Conservation (phyloP, 2,113 vertebrate species). For the Lagopus leucura region DNA sequence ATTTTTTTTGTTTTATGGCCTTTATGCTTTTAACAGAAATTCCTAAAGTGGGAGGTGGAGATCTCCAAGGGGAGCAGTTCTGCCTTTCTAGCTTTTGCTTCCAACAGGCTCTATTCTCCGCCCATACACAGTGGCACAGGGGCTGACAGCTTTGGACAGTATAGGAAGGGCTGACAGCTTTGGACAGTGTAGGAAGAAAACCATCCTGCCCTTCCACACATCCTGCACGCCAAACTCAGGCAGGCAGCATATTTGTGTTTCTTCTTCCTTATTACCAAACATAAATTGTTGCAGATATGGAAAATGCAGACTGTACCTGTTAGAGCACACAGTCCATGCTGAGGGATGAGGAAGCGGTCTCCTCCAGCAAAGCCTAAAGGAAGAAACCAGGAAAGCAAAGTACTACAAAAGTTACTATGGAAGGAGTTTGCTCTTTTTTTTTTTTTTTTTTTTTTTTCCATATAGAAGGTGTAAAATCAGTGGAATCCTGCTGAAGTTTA, state of each 20-base stretch:
- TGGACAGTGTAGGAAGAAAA: neutral
- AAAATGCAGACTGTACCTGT: neutral
- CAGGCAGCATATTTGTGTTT: accelerated
- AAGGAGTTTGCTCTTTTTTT: neutral
- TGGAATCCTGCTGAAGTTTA: neutral
- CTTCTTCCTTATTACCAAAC: neutral
- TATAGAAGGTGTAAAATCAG: neutral
- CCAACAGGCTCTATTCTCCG: neutral
- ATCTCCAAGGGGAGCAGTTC: neutral
- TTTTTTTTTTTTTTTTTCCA: neutral
- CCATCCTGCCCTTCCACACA: accelerated
- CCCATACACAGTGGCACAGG: neutral
- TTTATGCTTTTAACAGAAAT: neutral
- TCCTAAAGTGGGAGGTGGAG: neutral
- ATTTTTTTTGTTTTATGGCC: neutral
- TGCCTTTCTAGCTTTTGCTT: neutral
- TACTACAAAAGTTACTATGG: neutral
- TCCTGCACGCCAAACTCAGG: neutral
- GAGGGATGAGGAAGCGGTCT: neutral
- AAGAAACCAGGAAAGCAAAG: neutral
- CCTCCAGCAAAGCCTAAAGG: neutral
- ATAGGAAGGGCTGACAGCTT: neutral
- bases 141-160: neutral
- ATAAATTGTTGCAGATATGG: neutral
- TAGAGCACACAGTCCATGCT: neutral